These are phyloP conservation scores for Brachylomia viminalis DNA, from an alignment of 2,888 invertebrate species.

Conservation along the genomic window DNA sequence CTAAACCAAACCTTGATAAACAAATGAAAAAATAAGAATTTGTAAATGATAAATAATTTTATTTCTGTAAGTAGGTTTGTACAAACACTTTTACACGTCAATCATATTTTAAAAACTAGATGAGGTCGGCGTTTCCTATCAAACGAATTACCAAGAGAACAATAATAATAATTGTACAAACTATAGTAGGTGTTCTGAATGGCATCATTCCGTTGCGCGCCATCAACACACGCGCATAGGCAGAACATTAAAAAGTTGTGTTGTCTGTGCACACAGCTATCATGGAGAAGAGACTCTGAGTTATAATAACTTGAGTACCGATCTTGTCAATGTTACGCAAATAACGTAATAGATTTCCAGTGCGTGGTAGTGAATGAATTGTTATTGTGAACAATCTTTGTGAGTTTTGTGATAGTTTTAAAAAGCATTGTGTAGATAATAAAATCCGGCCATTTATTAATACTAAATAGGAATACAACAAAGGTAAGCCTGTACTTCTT, in stretches of 20 bases:
- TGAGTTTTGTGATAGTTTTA: neutral
- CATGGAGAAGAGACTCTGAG: neutral
- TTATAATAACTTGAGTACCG: neutral
- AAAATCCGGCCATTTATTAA: neutral
- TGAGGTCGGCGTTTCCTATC: too few species aligned
- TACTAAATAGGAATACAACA: neutral
- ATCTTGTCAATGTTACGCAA: neutral
- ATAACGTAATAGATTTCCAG: too few species aligned
- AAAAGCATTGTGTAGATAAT: neutral
- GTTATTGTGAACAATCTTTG: neutral
- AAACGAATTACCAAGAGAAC: too few species aligned
- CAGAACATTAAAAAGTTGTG: too few species aligned
- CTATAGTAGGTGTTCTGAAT: neutral
- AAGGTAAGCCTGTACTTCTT: neutral
- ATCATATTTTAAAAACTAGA: too few species aligned
- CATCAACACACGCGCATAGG: neutral
- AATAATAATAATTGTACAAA: neutral
- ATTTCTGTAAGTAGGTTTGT: too few species aligned
- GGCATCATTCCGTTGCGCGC: conserved; percentile 3
- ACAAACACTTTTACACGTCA: too few species aligned
- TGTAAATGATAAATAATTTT: too few species aligned
- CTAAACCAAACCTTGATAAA: neutral
- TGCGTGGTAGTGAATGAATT: neutral
- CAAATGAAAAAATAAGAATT: too few species aligned
- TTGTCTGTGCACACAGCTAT: neutral